Base-by-base conservation (phyloP, 2,797 vertebrate species). In the Manis javanica region DNA sequence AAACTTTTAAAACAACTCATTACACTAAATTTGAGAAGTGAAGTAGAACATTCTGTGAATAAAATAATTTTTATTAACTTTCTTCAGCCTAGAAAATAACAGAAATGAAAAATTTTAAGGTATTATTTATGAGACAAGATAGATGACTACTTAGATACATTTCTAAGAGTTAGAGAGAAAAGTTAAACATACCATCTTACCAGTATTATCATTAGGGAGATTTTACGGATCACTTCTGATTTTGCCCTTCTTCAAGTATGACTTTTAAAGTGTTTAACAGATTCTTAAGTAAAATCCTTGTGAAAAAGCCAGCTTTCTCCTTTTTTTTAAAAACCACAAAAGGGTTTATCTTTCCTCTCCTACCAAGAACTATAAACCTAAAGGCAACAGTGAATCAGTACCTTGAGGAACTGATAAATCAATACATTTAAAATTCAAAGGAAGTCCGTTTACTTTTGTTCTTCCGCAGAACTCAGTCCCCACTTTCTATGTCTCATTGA, bases 71-170 rank as follows among this genome's bases (percentile, higher is more conserved):
- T 61, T 63, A 57, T 46, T 12, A 79, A n/a, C 4, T 63, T 69
- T 91, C 74, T 87, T 75, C 37, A 85, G 18, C 79, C 51, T 85
- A 93, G 24, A 49, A 88, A 66, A 75, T 23, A 87, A 57, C 37
- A 89, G 34, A 93, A 74, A 93, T 74, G 26, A 82, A 91, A 83
- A 55, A 1, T 37, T 83, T 42, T 34, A 46, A 82, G 53, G 8
- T 16, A 49, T 85, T 78, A 78, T 69, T 86, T 81, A 29, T 55
- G n/a, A 93, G 53, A 49, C 37, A 72, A 88, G 39, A 49, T 23
- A 57, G 16, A 93, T 49, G 53, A 57, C 14, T 42, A 59, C 68
- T 91, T 88, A 93, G 23, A 82, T 72, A 81, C 3, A 77, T 77
- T 66, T 78, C 87, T 31, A 87, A 82, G 57, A 53, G 16, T 39